Percentiles rank a stretch among this genome's conserved stretches.
Evolutionary conservation across 2,888 invertebrate species (phyloP).

Genomic region (Steinernema carpocapsae): DNA sequence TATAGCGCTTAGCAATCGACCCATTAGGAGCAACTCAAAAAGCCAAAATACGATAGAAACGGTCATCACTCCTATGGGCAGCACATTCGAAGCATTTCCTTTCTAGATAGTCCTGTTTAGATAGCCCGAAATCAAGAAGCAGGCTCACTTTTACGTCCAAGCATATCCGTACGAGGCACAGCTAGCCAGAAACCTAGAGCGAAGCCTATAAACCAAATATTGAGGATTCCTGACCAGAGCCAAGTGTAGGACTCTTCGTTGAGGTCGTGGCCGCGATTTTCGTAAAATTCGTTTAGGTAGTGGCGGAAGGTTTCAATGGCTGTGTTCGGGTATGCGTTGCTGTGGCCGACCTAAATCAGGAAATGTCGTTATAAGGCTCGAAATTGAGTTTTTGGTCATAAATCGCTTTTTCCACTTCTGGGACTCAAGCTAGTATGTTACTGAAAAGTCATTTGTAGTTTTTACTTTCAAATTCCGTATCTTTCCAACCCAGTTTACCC

Average conservation of each 20-base stretch:
- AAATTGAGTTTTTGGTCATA: too few species aligned
- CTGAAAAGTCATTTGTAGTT: too few species aligned
- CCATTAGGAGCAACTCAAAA: conserved; percentile 51
- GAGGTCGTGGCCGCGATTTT: conserved; percentile 31
- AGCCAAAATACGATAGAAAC: conserved; percentile 43
- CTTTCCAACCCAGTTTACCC: too few species aligned
- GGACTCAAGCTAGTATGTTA: too few species aligned
- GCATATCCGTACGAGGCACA: conserved; percentile 55
- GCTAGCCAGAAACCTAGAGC: conserved; percentile 55
- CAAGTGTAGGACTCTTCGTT: conserved; percentile 51
- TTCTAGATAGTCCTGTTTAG: conserved; percentile 18
- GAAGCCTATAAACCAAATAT: conserved; percentile 61
- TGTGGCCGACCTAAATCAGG: conserved; percentile 65
- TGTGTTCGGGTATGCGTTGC: conserved; percentile 61
- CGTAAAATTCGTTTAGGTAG: conserved; percentile 45
- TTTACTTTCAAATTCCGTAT: too few species aligned
- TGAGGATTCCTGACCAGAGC: conserved; percentile 60
- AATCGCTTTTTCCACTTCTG: too few species aligned
- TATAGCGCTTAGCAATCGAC: conserved; percentile 55
- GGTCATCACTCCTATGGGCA: conserved; percentile 44
- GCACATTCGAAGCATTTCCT: conserved; percentile 41
- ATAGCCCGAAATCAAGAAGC: too few species aligned
- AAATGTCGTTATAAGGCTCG: too few species aligned
- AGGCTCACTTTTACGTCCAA: conserved; percentile 62
- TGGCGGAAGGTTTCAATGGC: conserved; percentile 51